Conservation (phyloP, 1,140 invertebrate genomes). For the Pectinophora gossypiella region DNA sequence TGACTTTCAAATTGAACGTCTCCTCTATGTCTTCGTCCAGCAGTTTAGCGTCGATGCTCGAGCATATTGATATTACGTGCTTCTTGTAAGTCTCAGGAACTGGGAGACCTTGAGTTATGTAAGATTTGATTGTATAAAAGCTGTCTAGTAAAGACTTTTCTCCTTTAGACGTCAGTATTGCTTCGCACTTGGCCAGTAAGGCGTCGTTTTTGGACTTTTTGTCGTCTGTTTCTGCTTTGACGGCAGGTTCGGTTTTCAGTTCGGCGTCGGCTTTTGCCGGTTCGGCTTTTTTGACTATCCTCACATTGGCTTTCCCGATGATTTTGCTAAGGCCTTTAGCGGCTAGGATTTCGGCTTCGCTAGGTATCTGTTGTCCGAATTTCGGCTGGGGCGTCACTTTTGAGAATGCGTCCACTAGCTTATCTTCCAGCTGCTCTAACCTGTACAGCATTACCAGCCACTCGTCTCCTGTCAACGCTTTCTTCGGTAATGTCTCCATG, state of each 20-base stretch:
- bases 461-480: slow-evolving; percentile 52
- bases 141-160: slow-evolving; percentile 57
- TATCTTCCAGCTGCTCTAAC: slow-evolving; percentile 56
- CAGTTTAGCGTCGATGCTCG: slow-evolving; percentile 50
- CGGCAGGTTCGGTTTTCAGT: slow-evolving; percentile 24
- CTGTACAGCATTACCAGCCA: slow-evolving; percentile 65
- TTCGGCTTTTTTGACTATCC: slow-evolving; percentile 40
- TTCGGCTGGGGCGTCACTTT: slow-evolving; percentile 36
- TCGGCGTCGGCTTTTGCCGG: slow-evolving; percentile 37
- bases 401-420: slow-evolving; percentile 43
- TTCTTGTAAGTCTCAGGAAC: slow-evolving; percentile 59
- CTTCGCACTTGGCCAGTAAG: slow-evolving; percentile 53
- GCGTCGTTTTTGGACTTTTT: slow-evolving; percentile 42
- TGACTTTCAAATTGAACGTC: slow-evolving; percentile 33
- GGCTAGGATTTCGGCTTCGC: slow-evolving; percentile 65
- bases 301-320: slow-evolving; percentile 52
- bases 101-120: slow-evolving; percentile 50
- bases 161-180: slow-evolving; percentile 51
- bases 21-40: slow-evolving; percentile 56
- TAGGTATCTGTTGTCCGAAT: slow-evolving; percentile 38
- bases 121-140: slow-evolving; percentile 60
- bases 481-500: slow-evolving; percentile 56
- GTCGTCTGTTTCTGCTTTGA: slow-evolving; percentile 29
- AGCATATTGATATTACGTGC: slow-evolving; percentile 56
- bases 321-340: slow-evolving; percentile 68